These are phyloP conservation scores for Lutjanus argentimaculatus DNA, from an alignment of 2,797 vertebrate genomes.

Conservation along the genomic window DNA sequence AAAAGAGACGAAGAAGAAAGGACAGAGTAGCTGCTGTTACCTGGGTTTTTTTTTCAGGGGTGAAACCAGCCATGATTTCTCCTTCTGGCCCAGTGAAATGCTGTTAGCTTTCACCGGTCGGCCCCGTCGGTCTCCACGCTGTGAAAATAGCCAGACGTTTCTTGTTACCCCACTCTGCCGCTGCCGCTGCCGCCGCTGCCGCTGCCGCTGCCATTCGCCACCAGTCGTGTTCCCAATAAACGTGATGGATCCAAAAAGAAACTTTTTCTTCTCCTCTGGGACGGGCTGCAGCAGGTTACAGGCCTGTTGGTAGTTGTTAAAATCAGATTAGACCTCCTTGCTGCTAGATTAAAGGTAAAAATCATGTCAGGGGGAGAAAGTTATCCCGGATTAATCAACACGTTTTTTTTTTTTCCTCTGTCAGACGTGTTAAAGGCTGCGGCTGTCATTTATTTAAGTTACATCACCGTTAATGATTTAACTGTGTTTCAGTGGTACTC, in stretches of 20 bases:
- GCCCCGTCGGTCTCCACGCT: constrained; percentile 54
- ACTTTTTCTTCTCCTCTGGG: constrained; percentile 36
- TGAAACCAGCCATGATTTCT: constrained; percentile 44
- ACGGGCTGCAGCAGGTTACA: constrained; percentile 49
- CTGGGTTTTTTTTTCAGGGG: constrained; percentile 5
- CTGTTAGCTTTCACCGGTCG: constrained; percentile 63
- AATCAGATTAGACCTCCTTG: not conserved
- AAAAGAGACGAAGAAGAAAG: constrained; percentile 1
- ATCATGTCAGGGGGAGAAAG: constrained; percentile 32
- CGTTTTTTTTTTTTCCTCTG: not conserved
- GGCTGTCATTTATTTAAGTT: constrained; percentile 45
- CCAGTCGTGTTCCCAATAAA: constrained; percentile 40
- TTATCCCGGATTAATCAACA: constrained; percentile 21
- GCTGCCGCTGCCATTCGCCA: constrained; percentile 19
- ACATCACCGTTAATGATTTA: not conserved
- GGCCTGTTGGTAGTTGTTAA: constrained; percentile 42
- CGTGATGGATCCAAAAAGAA: constrained; percentile 30
- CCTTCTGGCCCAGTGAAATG: constrained; percentile 54
- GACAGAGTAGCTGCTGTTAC: not conserved
- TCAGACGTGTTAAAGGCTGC: not conserved
- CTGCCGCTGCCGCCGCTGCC: constrained; percentile 9
- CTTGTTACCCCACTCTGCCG: constrained; percentile 51
- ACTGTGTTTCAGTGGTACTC: not conserved
- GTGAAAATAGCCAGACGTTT: constrained; percentile 69
- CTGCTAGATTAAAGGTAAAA: constrained; percentile 17